A percentile compares a stretch with the other conserved stretches of the same genome.
Conservation (phyloP, 2,888 invertebrate species). For the Uropetala carovei region DNA sequence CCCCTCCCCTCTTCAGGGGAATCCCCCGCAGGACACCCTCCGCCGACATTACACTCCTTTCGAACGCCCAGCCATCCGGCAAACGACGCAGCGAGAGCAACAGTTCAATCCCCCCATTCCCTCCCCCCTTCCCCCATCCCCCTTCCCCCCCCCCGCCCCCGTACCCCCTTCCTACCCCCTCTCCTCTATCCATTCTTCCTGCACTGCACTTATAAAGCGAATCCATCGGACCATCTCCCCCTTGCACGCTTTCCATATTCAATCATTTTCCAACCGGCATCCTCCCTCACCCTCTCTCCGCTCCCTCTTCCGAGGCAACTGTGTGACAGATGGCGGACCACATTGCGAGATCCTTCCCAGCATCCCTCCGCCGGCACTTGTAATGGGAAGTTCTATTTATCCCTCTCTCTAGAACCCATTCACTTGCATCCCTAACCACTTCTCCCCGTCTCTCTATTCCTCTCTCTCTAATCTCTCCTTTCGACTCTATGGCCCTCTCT, state of each 20-base stretch:
- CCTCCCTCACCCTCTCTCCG: background rate
- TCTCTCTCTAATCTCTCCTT: background rate
- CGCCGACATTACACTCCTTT: too few relatives aligned
- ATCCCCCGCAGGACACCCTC: too few relatives aligned
- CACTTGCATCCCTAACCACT: background rate
- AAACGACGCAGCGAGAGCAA: constrained; percentile 3
- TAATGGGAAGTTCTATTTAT: too few relatives aligned
- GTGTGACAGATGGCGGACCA: constrained; percentile 16
- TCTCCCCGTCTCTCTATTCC: background rate
- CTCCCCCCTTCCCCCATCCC: background rate
- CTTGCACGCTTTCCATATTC: constrained; percentile 8
- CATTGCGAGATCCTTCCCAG: background rate
- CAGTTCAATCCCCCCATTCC: background rate
- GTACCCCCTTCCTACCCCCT: background rate
- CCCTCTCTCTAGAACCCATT: background rate
- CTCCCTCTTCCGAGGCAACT: constrained; percentile 7
- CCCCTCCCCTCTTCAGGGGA: too few relatives aligned
- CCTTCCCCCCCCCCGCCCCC: background rate
- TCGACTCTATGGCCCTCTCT: too few relatives aligned
- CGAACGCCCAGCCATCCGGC: background rate
- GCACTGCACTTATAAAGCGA: too few relatives aligned
- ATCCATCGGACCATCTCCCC: background rate
- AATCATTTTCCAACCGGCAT: background rate
- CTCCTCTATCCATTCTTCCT: too few relatives aligned
- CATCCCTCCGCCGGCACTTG: background rate